A percentile compares a stretch with the other conserved stretches of the same genome.
These are phyloP conservation scores for Fistularia tabacaria DNA, from an alignment of 2,797 vertebrate genomes.

Conservation along the genomic window DNA sequence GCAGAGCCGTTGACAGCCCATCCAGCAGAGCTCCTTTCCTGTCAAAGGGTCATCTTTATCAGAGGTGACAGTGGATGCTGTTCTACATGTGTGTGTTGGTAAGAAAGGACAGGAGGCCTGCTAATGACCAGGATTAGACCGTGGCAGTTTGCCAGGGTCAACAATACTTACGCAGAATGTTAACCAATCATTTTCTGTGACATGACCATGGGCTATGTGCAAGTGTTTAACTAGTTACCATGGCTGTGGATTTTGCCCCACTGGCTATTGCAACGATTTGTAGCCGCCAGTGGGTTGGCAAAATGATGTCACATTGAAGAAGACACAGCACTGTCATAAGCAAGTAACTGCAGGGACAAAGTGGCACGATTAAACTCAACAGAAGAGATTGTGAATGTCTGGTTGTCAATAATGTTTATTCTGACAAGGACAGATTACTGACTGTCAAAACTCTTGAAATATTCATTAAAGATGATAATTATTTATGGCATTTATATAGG, in stretches of 20 bases:
- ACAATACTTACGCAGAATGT: slow-evolving; percentile 32
- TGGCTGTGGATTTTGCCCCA: slow-evolving; percentile 21
- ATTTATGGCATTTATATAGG: slow-evolving; percentile 3
- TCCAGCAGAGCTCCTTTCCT: slow-evolving; percentile 43
- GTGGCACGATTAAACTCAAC: slow-evolving; percentile 43
- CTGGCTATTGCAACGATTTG: slow-evolving; percentile 25
- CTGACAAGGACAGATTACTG: slow-evolving; percentile 48
- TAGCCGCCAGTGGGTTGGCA: slow-evolving; percentile 20
- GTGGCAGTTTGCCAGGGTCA: slow-evolving; percentile 45
- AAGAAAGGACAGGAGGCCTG: slow-evolving; percentile 24
- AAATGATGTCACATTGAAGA: slow-evolving; percentile 40
- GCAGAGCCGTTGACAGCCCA: slow-evolving; percentile 58
- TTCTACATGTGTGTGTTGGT: slow-evolving; percentile 17
- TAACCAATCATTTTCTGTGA: slow-evolving; percentile 40
- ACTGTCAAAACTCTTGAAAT: slow-evolving; percentile 34
- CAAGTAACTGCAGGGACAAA: slow-evolving; percentile 46
- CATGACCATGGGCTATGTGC: slow-evolving; percentile 30
- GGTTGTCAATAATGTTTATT: slow-evolving; percentile 46
- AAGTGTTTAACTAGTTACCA: slow-evolving; percentile 44
- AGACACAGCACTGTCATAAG: slow-evolving; percentile 29
- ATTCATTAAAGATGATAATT: slow-evolving; percentile 12
- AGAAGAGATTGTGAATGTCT: slow-evolving; percentile 44
- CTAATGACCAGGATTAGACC: slow-evolving; percentile 50
- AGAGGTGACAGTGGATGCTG: slow-evolving; percentile 49
- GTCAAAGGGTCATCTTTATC: slow-evolving; percentile 47